Conservation (phyloP, 2,888 invertebrate genomes). For the Sisyra terminalis region DNA sequence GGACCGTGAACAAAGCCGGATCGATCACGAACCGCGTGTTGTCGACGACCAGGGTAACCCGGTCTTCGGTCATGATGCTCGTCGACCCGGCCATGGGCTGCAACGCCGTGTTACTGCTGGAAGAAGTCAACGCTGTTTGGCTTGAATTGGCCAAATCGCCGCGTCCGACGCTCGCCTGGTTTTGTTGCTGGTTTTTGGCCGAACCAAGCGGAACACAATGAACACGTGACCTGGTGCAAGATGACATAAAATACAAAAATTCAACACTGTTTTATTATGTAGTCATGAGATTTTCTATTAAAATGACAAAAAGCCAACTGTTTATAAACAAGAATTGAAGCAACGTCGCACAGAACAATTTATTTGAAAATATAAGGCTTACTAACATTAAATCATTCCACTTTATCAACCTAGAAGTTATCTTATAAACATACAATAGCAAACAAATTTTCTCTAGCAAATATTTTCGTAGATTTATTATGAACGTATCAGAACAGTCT, state of each 20-base stretch:
- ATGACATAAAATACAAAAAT: conserved; percentile 6
- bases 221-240: conserved; percentile 20
- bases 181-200: conserved; percentile 18
- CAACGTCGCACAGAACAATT: too few relatives aligned
- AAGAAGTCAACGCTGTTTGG: conserved; percentile 8
- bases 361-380: too few relatives aligned
- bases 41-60: conserved; percentile 90
- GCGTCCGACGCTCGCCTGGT: conserved; percentile 2
- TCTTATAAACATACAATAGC: too few relatives aligned
- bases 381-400: too few relatives aligned
- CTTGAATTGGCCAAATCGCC: not conserved
- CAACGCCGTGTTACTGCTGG: conserved; percentile 13
- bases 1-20: conserved; percentile 79
- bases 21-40: conserved; percentile 79
- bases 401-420: too few relatives aligned
- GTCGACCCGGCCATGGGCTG: conserved; percentile 9
- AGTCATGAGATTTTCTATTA: too few relatives aligned
- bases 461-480: too few relatives aligned
- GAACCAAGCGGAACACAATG: conserved; percentile 18
- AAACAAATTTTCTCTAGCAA: too few relatives aligned
- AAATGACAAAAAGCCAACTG: too few relatives aligned
- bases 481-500: too few relatives aligned
- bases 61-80: conserved; percentile 37
- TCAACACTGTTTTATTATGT: too few relatives aligned
- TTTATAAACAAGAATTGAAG: too few relatives aligned